A percentile compares a stretch with the other conserved stretches of the same genome.
phyloP scores from a whole-genome alignment of 2,888 invertebrate species.

The Hecatera dysodea region DNA sequence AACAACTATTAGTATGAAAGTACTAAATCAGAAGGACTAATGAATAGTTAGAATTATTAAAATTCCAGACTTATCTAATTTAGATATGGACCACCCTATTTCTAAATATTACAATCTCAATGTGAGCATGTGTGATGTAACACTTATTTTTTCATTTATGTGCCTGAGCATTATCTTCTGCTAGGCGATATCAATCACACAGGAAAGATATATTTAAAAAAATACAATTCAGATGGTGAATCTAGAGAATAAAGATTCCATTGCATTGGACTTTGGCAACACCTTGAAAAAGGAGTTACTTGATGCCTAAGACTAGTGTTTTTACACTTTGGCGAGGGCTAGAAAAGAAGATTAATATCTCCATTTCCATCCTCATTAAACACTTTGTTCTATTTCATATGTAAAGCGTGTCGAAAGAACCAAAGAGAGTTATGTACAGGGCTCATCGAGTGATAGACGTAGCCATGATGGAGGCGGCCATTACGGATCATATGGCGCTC shows the following conservation, averaged over 20 bases:
- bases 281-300: conserved; percentile 52
- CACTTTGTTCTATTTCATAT: conserved; percentile 73
- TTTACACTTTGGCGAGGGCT: conserved; percentile 58
- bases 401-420: conserved; percentile 81
- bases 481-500: conserved; percentile 89
- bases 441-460: conserved; percentile 90
- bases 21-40: conserved; percentile 54
- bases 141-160: conserved; percentile 47
- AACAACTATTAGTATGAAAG: conserved; percentile 54
- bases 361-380: conserved; percentile 67
- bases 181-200: conserved; percentile 46
- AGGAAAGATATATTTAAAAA: conserved; percentile 46
- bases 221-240: conserved; percentile 51
- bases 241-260: conserved; percentile 51
- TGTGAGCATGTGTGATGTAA: conserved; percentile 56
- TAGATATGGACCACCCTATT: conserved; percentile 56
- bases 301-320: conserved; percentile 55
- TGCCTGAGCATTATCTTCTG: conserved; percentile 41
- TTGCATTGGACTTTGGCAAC: conserved; percentile 58
- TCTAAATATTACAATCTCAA: conserved; percentile 47
- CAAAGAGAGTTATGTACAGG: conserved; percentile 89
- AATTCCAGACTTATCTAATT: conserved; percentile 56
- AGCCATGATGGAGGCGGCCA: conserved; percentile 91
- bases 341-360: conserved; percentile 57
- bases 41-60: conserved; percentile 62